Evolutionary conservation across 2,888 invertebrate species (phyloP).

Genomic region (Sminthurinus aureus): DNA sequence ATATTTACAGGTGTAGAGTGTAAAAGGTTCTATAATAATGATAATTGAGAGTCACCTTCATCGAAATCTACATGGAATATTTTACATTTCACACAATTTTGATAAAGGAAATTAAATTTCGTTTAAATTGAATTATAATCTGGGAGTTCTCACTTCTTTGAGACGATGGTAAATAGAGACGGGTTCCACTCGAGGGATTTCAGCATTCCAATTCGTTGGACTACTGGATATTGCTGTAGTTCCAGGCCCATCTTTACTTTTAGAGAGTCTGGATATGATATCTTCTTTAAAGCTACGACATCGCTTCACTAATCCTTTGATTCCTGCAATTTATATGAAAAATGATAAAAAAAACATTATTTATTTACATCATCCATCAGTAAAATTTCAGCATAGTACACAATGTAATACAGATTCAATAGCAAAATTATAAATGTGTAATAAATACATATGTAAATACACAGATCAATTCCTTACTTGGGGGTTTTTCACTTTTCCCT

Average conservation of each 20-base stretch:
- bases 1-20: too few species aligned
- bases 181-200: slow-evolving; percentile 30
- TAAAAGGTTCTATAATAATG: too few species aligned
- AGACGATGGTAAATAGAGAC: slow-evolving; percentile 54
- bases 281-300: slow-evolving; percentile 60
- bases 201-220: slow-evolving; percentile 33
- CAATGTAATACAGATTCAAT: neutral
- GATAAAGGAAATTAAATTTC: too few species aligned
- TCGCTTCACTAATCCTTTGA: slow-evolving; percentile 59
- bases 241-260: slow-evolving; percentile 51
- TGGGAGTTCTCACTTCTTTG: slow-evolving; percentile 52
- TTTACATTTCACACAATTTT: neutral
- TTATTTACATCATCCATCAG: neutral
- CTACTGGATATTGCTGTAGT: slow-evolving; percentile 14
- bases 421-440: neutral
- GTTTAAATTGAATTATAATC: slow-evolving; percentile 1
- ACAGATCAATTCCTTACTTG: slow-evolving; percentile 27
- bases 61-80: too few species aligned
- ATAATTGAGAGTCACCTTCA: too few species aligned
- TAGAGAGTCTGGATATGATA: slow-evolving; percentile 56
- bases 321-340: slow-evolving; percentile 46
- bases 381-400: neutral
- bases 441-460: neutral
- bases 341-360: neutral
- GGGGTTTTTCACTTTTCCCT: slow-evolving; percentile 46